Conservation (phyloP, 2,113 vertebrate species). For the Malurus cyaneus region DNA sequence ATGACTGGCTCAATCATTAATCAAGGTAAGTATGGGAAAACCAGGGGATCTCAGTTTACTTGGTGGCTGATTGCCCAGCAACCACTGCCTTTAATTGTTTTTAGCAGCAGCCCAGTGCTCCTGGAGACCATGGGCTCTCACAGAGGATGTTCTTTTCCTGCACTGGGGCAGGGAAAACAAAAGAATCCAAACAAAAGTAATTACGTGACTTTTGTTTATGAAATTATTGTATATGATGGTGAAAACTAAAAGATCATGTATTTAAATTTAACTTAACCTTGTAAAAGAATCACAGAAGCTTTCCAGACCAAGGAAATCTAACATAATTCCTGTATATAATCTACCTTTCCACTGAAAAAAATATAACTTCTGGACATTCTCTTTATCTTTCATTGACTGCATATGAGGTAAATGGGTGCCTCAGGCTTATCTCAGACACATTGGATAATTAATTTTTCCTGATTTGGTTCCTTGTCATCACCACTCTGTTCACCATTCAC, state of each 20-base stretch:
- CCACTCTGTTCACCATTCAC: neutral
- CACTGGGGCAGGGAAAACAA: neutral
- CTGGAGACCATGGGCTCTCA: neutral
- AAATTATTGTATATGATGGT: neutral
- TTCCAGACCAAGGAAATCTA: neutral
- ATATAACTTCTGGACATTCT: neutral
- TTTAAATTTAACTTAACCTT: neutral
- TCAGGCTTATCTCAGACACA: neutral
- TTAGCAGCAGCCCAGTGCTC: neutral
- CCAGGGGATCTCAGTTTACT: constrained; percentile 70
- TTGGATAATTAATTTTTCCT: neutral
- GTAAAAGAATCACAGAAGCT: neutral
- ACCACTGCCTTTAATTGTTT: constrained; percentile 55
- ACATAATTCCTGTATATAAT: neutral
- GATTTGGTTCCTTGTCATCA: neutral
- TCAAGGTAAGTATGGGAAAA: constrained; percentile 71
- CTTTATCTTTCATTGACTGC: neutral
- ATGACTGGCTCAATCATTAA: constrained; percentile 76
- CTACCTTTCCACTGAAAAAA: neutral
- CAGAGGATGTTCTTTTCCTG: constrained; percentile 7
- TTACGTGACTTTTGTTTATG: neutral
- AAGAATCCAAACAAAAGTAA: neutral
- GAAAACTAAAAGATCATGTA: neutral
- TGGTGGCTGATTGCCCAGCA: constrained; percentile 75
- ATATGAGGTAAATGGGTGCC: neutral